Percentiles rank a stretch among this genome's conserved stretches.
These are phyloP conservation scores for Esox niger DNA, from an alignment of 2,113 vertebrate genomes.

Conservation along the genomic window DNA sequence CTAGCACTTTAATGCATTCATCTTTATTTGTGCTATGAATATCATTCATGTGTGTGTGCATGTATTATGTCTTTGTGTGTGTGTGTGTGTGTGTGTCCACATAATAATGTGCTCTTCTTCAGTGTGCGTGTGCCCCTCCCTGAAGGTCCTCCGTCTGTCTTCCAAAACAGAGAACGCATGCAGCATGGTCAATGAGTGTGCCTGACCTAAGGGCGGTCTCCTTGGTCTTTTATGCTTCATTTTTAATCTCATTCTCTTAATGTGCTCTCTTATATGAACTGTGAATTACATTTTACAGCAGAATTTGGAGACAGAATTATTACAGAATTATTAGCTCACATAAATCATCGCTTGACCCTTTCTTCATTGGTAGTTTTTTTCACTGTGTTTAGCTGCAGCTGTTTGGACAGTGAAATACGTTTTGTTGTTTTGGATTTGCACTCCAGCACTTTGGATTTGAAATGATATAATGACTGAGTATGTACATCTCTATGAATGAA, in stretches of 20 bases:
- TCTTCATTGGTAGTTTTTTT: too few species aligned
- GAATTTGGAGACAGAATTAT: too few species aligned
- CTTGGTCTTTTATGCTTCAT: not conserved
- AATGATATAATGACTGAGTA: too few species aligned
- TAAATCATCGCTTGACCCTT: too few species aligned
- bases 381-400: too few species aligned
- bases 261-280: too few species aligned
- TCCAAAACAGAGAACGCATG: constrained; percentile 17
- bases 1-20: constrained; percentile 43
- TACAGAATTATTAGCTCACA: too few species aligned
- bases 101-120: not conserved
- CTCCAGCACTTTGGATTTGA: too few species aligned
- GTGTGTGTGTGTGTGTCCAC: not conserved
- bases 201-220: not conserved
- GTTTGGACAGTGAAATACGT: too few species aligned
- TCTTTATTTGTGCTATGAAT: constrained; percentile 36
- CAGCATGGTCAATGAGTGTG: not conserved
- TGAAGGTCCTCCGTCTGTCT: constrained; percentile 10
- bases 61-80: not conserved
- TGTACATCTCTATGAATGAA: too few species aligned
- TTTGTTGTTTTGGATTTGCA: too few species aligned
- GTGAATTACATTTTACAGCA: too few species aligned
- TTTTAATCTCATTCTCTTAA: not conserved
- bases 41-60: constrained; percentile 5
- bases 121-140: constrained; percentile 36